Percentiles rank a stretch among this genome's conserved stretches.
Evolutionary conservation across 2,797 vertebrate species (phyloP).

Genomic region (Manis crassicaudata): DNA sequence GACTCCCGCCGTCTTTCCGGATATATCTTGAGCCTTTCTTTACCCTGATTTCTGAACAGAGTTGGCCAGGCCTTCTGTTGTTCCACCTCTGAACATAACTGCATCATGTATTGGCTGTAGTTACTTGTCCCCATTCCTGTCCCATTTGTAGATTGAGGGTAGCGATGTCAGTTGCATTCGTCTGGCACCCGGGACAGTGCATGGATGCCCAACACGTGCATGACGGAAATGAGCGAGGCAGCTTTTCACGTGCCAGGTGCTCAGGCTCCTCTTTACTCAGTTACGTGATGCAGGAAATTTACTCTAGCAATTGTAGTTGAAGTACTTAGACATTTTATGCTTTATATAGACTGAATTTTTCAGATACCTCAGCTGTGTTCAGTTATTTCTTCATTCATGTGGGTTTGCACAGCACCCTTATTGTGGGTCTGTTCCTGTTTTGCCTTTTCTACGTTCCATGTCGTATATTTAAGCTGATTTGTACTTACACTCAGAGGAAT

Average conservation of each 20-base stretch:
- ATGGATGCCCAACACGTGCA: too few relatives aligned
- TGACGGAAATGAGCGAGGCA: neutral
- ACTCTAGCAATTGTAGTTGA: conserved; percentile 15
- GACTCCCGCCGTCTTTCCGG: neutral
- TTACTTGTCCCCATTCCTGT: neutral
- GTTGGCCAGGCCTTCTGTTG: neutral
- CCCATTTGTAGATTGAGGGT: neutral
- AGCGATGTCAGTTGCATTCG: neutral
- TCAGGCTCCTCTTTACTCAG: neutral
- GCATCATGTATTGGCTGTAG: neutral
- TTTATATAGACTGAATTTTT: neutral
- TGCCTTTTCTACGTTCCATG: neutral
- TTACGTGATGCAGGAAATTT: neutral
- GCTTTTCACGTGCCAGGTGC: neutral
- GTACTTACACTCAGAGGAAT: conserved; percentile 7
- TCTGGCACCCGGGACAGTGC: neutral
- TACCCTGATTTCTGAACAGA: neutral
- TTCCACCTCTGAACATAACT: neutral
- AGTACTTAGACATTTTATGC: neutral
- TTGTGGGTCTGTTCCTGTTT: conserved; percentile 31
- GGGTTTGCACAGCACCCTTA: neutral
- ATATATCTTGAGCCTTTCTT: neutral
- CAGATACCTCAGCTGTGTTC: neutral
- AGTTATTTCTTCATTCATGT: neutral
- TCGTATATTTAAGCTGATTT: neutral